phyloP scores from a whole-genome alignment of 1,140 invertebrate species.

The Eueides isabella region DNA sequence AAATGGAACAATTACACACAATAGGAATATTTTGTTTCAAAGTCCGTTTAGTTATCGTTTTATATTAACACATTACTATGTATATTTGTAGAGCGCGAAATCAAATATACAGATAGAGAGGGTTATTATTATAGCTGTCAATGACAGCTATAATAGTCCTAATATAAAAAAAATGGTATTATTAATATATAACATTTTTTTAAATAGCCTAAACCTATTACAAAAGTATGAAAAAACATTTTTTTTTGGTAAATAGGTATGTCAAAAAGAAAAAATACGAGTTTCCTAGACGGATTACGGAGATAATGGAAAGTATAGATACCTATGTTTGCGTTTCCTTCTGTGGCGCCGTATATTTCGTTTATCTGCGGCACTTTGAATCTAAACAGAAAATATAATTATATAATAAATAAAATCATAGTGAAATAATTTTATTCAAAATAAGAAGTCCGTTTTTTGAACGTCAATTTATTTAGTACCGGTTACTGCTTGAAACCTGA shows the following conservation, averaged over 20 bases:
- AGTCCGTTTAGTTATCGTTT: not conserved
- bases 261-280: too few species aligned
- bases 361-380: slow-evolving; percentile 94
- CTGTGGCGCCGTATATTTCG: slow-evolving; percentile 99
- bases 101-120: slow-evolving; percentile 9
- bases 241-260: too few species aligned
- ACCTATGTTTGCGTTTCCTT: slow-evolving; percentile 98
- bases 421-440: too few species aligned
- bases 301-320: too few species aligned
- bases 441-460: too few species aligned
- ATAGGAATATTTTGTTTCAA: slow-evolving; percentile 6
- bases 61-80: not conserved
- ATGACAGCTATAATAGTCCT: not conserved
- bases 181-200: not conserved
- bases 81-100: slow-evolving; percentile 7
- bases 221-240: too few species aligned
- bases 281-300: too few species aligned
- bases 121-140: not conserved
- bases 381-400: slow-evolving; percentile 83
- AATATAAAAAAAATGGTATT: not conserved
- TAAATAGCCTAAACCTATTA: too few species aligned
- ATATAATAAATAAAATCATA: not conserved
- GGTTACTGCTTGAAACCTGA: too few species aligned
- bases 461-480: too few species aligned
- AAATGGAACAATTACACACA: not conserved